phyloP scores from a whole-genome alignment of 2,888 invertebrate species.

The Listrodromus nycthemerus region DNA sequence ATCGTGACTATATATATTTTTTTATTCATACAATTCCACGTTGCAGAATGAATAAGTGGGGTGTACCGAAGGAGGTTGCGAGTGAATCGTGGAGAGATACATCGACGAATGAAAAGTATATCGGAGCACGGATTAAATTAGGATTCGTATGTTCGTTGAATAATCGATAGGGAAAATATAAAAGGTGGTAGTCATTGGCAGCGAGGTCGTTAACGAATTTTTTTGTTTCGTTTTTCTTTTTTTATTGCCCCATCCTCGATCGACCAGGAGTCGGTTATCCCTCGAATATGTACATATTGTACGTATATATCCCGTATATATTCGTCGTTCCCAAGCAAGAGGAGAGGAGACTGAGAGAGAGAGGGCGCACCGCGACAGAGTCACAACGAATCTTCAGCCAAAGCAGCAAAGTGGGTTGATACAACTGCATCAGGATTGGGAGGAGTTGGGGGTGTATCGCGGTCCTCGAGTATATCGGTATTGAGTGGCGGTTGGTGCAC shows the following conservation, averaged over 20 bases:
- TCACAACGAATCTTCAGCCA: constrained; percentile 42
- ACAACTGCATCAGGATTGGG: constrained; percentile 30
- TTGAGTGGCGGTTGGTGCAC: constrained; percentile 71
- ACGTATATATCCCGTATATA: constrained; percentile 16
- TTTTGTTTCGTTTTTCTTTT: constrained; percentile 35
- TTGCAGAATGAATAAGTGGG: constrained; percentile 56
- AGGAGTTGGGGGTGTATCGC: background rate
- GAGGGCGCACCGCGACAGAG: constrained; percentile 15
- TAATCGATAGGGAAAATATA: constrained; percentile 66
- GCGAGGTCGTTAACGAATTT: constrained; percentile 69
- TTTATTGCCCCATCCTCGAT: constrained; percentile 53
- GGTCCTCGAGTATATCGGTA: constrained; percentile 77
- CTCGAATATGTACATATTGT: constrained; percentile 54
- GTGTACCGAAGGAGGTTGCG: constrained; percentile 20
- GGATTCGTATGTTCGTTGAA: constrained; percentile 69
- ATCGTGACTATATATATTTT: constrained; percentile 57
- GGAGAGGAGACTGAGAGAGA: constrained; percentile 3
- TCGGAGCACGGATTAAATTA: constrained; percentile 70
- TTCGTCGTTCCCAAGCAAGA: constrained; percentile 39
- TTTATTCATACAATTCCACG: constrained; percentile 54
- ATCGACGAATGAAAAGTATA: constrained; percentile 60
- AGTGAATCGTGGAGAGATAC: constrained; percentile 22
- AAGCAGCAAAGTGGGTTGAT: constrained; percentile 48
- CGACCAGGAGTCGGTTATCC: constrained; percentile 59
- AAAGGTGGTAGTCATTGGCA: constrained; percentile 61